Evolutionary conservation across 2,888 invertebrate species (phyloP).

Genomic region (Hydropsyche betteni): DNA sequence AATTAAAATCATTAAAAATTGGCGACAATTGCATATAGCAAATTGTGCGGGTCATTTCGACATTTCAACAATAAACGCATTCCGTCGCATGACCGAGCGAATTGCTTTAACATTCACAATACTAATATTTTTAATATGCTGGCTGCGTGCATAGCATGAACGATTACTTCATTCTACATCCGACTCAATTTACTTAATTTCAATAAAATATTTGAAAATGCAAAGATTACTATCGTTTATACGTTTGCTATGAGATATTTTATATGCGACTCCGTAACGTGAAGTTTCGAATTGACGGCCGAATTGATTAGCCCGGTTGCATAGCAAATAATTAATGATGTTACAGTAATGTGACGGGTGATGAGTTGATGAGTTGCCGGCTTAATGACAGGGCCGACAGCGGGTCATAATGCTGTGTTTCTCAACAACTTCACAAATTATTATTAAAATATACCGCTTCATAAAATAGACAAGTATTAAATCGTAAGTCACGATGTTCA

Average conservation of each 20-base stretch:
- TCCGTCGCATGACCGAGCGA: slow-evolving; percentile 45
- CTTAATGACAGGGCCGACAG: slow-evolving; percentile 32
- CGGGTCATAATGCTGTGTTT: slow-evolving; percentile 10
- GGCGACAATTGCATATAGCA: slow-evolving; percentile 14
- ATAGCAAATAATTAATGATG: slow-evolving; percentile 41
- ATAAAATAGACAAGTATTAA: too few relatives aligned
- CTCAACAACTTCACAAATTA: neutral
- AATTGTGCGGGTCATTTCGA: slow-evolving; percentile 40
- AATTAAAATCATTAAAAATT: too few relatives aligned
- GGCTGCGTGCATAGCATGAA: slow-evolving; percentile 13
- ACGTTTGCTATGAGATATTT: neutral
- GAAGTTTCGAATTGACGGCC: slow-evolving; percentile 11
- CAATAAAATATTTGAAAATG: neutral
- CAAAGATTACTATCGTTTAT: neutral
- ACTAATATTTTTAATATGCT: slow-evolving; percentile 25
- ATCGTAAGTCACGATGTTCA: too few relatives aligned
- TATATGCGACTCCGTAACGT: neutral
- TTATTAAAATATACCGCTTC: too few relatives aligned
- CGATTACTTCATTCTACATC: neutral
- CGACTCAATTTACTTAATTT: neutral
- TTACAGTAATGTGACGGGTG: slow-evolving; percentile 46
- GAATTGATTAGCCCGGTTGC: slow-evolving; percentile 34
- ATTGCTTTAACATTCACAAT: slow-evolving; percentile 41
- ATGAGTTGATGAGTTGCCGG: slow-evolving; percentile 38
- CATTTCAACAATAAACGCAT: slow-evolving; percentile 48